These are phyloP conservation scores for Falco rusticolus DNA, from an alignment of 2,797 vertebrate genomes.

Conservation along the genomic window DNA sequence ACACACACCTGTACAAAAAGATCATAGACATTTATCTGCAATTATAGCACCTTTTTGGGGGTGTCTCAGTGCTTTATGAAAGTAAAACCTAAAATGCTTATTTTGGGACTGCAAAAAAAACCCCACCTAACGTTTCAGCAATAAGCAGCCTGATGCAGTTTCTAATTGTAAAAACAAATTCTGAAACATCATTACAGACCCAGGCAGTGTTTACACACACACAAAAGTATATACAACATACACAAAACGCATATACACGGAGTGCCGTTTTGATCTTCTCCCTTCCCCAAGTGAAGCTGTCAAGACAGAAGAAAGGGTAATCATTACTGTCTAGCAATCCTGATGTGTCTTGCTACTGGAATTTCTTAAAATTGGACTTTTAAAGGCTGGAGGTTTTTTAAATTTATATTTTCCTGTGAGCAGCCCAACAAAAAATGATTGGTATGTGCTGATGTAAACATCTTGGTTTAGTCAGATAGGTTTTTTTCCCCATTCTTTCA, in stretches of 20 bases:
- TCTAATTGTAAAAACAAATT: background rate
- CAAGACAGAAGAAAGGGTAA: background rate
- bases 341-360: background rate
- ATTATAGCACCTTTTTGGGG: background rate
- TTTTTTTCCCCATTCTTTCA: background rate
- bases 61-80: background rate
- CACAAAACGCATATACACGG: background rate
- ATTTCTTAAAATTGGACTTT: constrained; percentile 27
- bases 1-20: background rate
- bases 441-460: constrained; percentile 70
- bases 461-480: constrained; percentile 33
- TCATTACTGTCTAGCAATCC: background rate
- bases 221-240: background rate
- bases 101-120: background rate
- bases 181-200: background rate
- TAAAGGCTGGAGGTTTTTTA: background rate
- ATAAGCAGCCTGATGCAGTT: background rate
- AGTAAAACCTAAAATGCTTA: background rate
- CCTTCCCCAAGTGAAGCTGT: background rate
- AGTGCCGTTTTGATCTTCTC: background rate
- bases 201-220: background rate
- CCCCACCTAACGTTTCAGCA: background rate
- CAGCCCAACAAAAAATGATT: constrained; percentile 25
- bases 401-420: constrained; percentile 33
- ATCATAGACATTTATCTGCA: background rate